Base-by-base conservation (phyloP, 2,888 invertebrate genomes). In the Trachelus troglodyta region DNA sequence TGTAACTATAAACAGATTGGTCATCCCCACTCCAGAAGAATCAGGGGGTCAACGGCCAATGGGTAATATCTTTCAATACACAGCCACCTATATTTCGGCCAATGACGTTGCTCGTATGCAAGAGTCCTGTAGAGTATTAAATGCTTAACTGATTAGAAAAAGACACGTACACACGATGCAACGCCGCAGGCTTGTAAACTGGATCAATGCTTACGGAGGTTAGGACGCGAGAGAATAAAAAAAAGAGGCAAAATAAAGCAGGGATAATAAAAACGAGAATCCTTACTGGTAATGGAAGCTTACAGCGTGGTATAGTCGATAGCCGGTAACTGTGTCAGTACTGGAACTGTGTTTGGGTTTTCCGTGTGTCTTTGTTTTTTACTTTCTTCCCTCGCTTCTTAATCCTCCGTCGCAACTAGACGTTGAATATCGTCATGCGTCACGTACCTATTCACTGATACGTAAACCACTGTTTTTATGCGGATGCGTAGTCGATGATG, bases 41-140 rank as follows among this genome's bases (percentile, higher is more conserved):
- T 30, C 15, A 11, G 33, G 83, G 77, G 85, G 85, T 87, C 86
- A 87, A 87, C 83, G 86, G 82, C 86, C 85, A 85, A 81, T 78
- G 80, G 77, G 80, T 81, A 81, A 81, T 78, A 76, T 83, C 31
- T 11, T 34, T 71, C 12, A 15, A 15, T 23, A 34, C 31, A 23
- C 71, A 34, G 31, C 15, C 71, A 71, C 79, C 77, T 81, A 77
- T 81, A 77, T n/a, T 35, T 23, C 56, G 23, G 56, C 56, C 56
- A 56, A 56, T 56, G 23, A 23, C 56, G 56, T 23, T 23, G 56
- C 56, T 56, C 56, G 23, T 23, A 56, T 0, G 56, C 23, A 56
- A 56, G 2, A 56, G 56, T 56, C 23, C 56, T 56, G 56, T 9
- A 23, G 56, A 56, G 56, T 56, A 56, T 56, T 56, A 56, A 56